Evolutionary conservation across 2,797 vertebrate genomes (phyloP).

Genomic region (Rhadinocentrus ornatus): DNA sequence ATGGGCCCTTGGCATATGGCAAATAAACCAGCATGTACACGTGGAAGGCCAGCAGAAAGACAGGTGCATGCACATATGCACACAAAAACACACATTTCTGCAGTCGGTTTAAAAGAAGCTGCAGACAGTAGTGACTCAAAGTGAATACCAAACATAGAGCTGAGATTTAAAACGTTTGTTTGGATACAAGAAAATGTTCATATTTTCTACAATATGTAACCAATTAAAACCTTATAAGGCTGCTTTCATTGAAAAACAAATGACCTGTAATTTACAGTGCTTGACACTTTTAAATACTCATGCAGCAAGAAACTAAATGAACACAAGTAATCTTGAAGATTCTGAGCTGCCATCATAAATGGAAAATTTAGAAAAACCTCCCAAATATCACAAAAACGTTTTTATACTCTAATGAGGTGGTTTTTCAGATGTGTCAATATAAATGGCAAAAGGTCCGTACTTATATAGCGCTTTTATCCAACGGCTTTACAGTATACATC

Average conservation of each 20-base stretch:
- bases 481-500: too few relatives aligned
- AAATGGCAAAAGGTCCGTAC: too few relatives aligned
- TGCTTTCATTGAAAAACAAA: background rate
- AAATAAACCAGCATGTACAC: slow-evolving; percentile 55
- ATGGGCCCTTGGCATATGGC: slow-evolving; percentile 62
- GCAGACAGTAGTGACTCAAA: slow-evolving; percentile 47
- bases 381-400: too few relatives aligned
- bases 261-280: background rate
- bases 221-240: background rate
- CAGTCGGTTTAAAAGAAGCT: slow-evolving; percentile 32
- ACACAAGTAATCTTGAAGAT: too few relatives aligned
- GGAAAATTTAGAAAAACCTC: too few relatives aligned
- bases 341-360: too few relatives aligned
- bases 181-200: slow-evolving; percentile 1
- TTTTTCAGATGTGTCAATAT: too few relatives aligned
- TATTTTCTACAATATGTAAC: background rate
- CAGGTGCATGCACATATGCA: slow-evolving; percentile 28
- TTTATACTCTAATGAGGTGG: too few relatives aligned
- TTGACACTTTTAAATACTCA: too few relatives aligned
- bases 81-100: slow-evolving; percentile 13
- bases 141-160: slow-evolving; percentile 49
- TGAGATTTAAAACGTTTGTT: slow-evolving; percentile 4
- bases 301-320: too few relatives aligned
- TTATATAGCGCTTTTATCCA: too few relatives aligned
- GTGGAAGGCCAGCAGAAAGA: slow-evolving; percentile 43